Evolutionary conservation across 2,888 invertebrate species (phyloP).

Genomic region (Archips xylosteana): DNA sequence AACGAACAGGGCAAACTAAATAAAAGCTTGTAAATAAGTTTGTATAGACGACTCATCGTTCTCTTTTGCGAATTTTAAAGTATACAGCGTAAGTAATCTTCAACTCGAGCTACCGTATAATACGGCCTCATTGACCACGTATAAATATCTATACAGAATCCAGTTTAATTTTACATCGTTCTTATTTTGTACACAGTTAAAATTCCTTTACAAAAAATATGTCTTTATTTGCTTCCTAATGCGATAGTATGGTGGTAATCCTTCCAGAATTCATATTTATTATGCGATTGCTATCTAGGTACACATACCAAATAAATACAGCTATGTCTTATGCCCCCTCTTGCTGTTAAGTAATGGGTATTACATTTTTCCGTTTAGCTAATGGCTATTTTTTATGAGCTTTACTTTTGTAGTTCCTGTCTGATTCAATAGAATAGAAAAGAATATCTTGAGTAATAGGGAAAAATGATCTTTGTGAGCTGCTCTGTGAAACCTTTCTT

Average conservation of each 20-base stretch:
- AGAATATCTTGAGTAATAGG: slow-evolving; percentile 18
- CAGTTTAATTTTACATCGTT: no score
- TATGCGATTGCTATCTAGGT: slow-evolving; percentile 15
- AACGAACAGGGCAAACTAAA: no score
- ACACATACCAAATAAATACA: slow-evolving; percentile 31
- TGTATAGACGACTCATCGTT: no score
- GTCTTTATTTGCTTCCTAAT: not conserved
- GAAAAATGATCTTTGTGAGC: not conserved
- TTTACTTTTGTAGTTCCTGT: slow-evolving; percentile 47
- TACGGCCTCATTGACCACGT: no score
- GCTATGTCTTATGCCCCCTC: slow-evolving; percentile 56
- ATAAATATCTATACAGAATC: no score
- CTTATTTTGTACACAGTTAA: not conserved
- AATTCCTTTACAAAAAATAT: not conserved
- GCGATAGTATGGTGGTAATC: not conserved
- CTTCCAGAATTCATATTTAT: slow-evolving; percentile 34
- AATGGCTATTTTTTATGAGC: slow-evolving; percentile 63
- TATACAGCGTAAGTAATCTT: no score
- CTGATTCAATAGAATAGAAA: slow-evolving; percentile 27
- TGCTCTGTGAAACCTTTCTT: not conserved
- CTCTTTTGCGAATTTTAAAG: no score
- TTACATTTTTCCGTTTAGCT: slow-evolving; percentile 57
- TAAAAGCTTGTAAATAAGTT: no score
- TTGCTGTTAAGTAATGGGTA: slow-evolving; percentile 40
- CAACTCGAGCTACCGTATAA: no score